A percentile compares a stretch with the other conserved stretches of the same genome.
phyloP scores from a whole-genome alignment of 2,888 invertebrate species.

The Pachycephus smyrnensis region DNA sequence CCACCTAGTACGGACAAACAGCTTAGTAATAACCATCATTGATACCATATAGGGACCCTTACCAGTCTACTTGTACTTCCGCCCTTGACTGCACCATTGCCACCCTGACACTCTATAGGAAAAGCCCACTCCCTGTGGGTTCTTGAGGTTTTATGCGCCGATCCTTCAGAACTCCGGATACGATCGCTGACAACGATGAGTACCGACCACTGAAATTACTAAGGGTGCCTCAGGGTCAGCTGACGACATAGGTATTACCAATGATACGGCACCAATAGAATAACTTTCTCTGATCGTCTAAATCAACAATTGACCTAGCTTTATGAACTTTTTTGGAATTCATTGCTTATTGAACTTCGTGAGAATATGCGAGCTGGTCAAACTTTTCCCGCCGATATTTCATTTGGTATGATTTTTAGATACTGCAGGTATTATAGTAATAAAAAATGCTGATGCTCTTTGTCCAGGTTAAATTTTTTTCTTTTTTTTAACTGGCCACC shows the following conservation, averaged over 20 bases:
- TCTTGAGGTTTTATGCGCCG: background rate
- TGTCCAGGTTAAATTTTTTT: background rate
- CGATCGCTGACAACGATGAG: background rate
- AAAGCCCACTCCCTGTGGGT: background rate
- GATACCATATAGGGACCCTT: constrained; percentile 28
- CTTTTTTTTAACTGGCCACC: background rate
- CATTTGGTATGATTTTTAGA: background rate
- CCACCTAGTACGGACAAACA: constrained; percentile 23
- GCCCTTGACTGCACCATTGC: background rate
- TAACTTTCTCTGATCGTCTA: background rate
- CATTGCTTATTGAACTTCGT: background rate
- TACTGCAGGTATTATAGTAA: background rate
- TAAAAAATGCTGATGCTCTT: background rate
- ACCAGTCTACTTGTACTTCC: background rate
- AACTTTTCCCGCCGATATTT: background rate
- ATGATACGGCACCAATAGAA: background rate
- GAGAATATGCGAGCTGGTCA: background rate
- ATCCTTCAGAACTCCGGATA: background rate
- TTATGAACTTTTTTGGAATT: background rate
- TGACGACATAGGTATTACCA: background rate
- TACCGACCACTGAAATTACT: background rate
- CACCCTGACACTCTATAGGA: background rate
- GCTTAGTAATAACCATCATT: constrained; percentile 38
- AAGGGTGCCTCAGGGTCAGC: background rate
- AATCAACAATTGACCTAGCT: background rate